phyloP scores from a whole-genome alignment of 2,888 invertebrate species.

The Ommatoiulus sabulosus region DNA sequence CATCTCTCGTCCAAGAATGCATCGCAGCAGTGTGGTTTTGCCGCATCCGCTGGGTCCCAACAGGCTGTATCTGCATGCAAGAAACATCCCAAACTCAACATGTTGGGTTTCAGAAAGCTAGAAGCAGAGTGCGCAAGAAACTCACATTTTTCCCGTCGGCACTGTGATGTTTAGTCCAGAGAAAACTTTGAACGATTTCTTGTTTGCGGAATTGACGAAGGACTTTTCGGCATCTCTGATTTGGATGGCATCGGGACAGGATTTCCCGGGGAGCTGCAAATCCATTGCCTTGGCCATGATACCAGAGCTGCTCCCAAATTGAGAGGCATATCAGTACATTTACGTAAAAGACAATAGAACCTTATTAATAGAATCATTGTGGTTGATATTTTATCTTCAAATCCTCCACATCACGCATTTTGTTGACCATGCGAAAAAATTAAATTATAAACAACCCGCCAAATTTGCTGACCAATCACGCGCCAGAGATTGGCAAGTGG shows the following conservation, averaged over 20 bases:
- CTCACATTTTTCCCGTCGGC: not conserved
- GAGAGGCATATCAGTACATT: too few species aligned
- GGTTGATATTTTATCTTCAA: too few species aligned
- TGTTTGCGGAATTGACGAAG: not conserved
- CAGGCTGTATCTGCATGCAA: not conserved
- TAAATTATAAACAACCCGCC: too few species aligned
- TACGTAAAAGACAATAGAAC: too few species aligned
- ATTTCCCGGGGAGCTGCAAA: not conserved
- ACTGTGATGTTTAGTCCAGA: not conserved
- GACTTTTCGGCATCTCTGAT: not conserved
- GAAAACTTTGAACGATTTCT: not conserved
- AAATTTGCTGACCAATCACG: too few species aligned
- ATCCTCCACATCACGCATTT: too few species aligned
- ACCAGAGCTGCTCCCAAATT: too few species aligned
- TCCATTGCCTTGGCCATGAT: too few species aligned
- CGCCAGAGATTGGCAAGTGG: too few species aligned
- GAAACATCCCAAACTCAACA: not conserved
- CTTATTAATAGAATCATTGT: too few species aligned
- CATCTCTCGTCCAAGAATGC: not conserved
- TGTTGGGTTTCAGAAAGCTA: not conserved
- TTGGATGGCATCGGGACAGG: not conserved
- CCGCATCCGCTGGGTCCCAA: not conserved
- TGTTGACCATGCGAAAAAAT: too few species aligned
- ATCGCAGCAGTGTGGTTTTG: conserved; percentile 12
- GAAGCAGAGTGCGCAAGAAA: not conserved